Evolutionary conservation across 2,113 vertebrate species (phyloP), one percentile per base, ranked within the genome.

Genomic region (Corynorhinus townsendii): DNA sequence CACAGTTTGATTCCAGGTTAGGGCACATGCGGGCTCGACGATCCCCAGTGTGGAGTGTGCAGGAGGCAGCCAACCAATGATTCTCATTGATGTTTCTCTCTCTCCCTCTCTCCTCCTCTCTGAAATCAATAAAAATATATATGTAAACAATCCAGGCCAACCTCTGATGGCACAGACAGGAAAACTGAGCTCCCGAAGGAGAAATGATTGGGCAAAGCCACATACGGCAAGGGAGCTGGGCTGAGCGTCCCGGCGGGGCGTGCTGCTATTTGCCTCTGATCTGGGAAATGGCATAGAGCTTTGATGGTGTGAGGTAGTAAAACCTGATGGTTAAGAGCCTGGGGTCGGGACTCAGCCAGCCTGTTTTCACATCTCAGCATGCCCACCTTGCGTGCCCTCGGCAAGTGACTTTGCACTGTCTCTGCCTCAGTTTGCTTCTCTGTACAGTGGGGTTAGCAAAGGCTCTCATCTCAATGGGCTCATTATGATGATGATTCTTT

Each of bases 171-270:
- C 54, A 68, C 66, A 59, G 30, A 76, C 12, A 15, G 66, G 20
- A 69, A 40, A 11, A 20, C 33, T 35, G 56, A 77, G 4, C 30
- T 28, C 35, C 26, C 22, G 4, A 4, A 35, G 26, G 35, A 33
- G 43, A 26, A 11, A 7, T 1, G 33, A 40, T 1, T 1, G 30
- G 38, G 26, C 8, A 16, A 30, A 47, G 26, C 45, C 11, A 2
- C 56, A 1, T 8, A 16, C 22, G 7, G 69, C 26, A 5, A 12
- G 40, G 15, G 38, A 17, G 33, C 72, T 0, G 49, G 35, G 49
- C 4, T 2, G 19, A 45, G 85, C 28, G 4, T 62, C 22, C 56
- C 28, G 11, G 14, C 15, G 0, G 24, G 24, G 6, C 0, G 2
- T 17, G 30, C 12, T 24, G 28, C 12, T 4, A 6, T 54, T 43